phyloP scores from a whole-genome alignment of 2,888 invertebrate species.

The Drosophila limbata region DNA sequence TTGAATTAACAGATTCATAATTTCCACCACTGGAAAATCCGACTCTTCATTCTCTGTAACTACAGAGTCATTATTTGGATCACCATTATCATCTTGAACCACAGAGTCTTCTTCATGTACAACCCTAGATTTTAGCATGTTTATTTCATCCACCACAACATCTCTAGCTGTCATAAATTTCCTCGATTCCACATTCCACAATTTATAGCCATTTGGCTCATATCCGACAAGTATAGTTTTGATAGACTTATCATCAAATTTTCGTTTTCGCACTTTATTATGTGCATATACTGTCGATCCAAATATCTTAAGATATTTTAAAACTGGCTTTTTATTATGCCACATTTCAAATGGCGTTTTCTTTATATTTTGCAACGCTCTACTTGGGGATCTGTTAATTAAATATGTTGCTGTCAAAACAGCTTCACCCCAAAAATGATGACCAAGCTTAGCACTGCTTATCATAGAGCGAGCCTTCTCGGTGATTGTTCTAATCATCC shows the following conservation, averaged over 20 bases:
- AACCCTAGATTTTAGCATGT: conserved; percentile 16
- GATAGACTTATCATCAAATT: conserved; percentile 11
- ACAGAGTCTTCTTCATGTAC: conserved; percentile 38
- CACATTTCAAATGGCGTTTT: conserved; percentile 16
- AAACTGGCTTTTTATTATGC: conserved; percentile 3
- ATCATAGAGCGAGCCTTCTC: conserved; percentile 30
- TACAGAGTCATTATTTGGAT: conserved; percentile 13
- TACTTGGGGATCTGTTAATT: conserved; percentile 10
- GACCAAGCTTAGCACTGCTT: conserved; percentile 60
- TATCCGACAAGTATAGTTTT: conserved; percentile 25
- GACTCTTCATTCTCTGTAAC: conserved; percentile 15
- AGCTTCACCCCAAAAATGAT: conserved; percentile 82
- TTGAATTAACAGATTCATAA: neutral
- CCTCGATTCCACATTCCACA: conserved; percentile 13
- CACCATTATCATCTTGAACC: conserved; percentile 3
- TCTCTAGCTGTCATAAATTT: conserved; percentile 32
- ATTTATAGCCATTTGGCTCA: conserved; percentile 15
- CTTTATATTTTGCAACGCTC: neutral
- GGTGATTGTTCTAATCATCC: conserved; percentile 22
- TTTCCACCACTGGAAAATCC: conserved; percentile 9
- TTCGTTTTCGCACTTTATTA: conserved; percentile 8
- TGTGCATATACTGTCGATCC: conserved; percentile 8
- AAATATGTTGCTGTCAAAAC: conserved; percentile 80
- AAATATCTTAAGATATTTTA: conserved; percentile 17
- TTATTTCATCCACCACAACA: conserved; percentile 19